Evolutionary conservation across 2,113 vertebrate genomes (phyloP).

Genomic region (Apistogramma diplotaenia): DNA sequence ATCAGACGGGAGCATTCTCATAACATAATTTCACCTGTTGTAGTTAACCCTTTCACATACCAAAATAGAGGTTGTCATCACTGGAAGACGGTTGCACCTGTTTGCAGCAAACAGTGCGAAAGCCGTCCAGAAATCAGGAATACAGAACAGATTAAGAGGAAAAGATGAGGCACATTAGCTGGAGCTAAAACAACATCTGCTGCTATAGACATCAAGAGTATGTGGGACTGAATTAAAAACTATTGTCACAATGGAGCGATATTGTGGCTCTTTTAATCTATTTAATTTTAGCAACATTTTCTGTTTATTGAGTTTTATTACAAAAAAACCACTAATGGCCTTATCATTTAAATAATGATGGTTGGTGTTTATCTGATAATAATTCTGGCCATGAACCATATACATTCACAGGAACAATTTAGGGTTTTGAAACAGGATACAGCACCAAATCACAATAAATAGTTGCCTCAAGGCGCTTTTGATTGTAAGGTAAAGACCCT

Average conservation of each 20-base stretch:
- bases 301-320: background rate
- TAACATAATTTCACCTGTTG: background rate
- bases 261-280: background rate
- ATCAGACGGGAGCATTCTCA: constrained; percentile 76
- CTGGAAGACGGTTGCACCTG: background rate
- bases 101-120: background rate
- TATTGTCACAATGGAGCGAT: background rate
- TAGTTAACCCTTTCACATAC: background rate
- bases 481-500: no score
- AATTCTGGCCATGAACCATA: background rate
- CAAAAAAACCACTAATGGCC: background rate
- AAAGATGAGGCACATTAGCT: background rate
- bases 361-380: background rate
- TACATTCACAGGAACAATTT: background rate
- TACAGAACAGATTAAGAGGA: background rate
- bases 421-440: background rate
- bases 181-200: background rate
- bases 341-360: background rate
- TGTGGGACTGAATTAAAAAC: background rate
- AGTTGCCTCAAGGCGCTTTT: no score
- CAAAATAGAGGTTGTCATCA: background rate
- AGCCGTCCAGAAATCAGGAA: background rate
- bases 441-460: no score
- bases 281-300: background rate
- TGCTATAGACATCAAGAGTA: background rate